Percentiles rank a stretch among this genome's conserved stretches.
Conservation (phyloP, 2,797 vertebrate genomes). For the Gouania willdenowi region DNA sequence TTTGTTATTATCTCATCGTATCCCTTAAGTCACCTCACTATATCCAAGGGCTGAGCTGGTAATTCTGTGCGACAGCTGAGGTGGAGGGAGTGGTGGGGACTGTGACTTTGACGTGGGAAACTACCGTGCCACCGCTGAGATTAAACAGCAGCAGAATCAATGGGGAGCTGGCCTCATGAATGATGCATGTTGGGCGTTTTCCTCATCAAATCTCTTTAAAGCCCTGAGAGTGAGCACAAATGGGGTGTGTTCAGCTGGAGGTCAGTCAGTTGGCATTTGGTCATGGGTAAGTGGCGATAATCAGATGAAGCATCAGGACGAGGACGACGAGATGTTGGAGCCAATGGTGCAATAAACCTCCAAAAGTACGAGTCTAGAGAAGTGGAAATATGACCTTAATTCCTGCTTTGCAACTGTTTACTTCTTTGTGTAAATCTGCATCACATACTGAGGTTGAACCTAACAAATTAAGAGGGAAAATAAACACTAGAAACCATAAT, state of each 20-base stretch:
- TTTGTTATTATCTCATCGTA: conserved; percentile 9
- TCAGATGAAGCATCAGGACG: conserved; percentile 1
- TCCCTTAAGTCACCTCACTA: conserved; percentile 33
- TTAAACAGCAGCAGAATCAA: conserved; percentile 61
- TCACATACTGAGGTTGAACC: too few species aligned
- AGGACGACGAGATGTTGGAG: conserved; percentile 4
- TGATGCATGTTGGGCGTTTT: conserved; percentile 52
- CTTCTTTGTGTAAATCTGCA: too few species aligned
- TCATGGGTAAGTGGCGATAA: conserved; percentile 10
- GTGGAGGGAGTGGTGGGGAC: conserved; percentile 32
- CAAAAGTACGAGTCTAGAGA: not conserved
- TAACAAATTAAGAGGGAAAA: too few species aligned
- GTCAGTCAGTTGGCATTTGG: conserved; percentile 41
- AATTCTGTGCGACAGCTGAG: conserved; percentile 43
- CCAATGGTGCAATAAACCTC: not conserved
- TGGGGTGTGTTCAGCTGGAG: conserved; percentile 37
- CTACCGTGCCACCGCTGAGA: conserved; percentile 51
- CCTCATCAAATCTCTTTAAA: conserved; percentile 37
- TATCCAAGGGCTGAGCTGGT: conserved; percentile 26
- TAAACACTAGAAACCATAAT: too few species aligned
- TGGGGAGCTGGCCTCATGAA: conserved; percentile 50
- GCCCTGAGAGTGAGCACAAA: conserved; percentile 30
- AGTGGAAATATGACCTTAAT: not conserved
- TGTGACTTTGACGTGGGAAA: conserved; percentile 58
- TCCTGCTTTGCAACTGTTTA: too few species aligned